Evolutionary conservation across 2,888 invertebrate species (phyloP).

Genomic region (Hirudinaria manillensis): DNA sequence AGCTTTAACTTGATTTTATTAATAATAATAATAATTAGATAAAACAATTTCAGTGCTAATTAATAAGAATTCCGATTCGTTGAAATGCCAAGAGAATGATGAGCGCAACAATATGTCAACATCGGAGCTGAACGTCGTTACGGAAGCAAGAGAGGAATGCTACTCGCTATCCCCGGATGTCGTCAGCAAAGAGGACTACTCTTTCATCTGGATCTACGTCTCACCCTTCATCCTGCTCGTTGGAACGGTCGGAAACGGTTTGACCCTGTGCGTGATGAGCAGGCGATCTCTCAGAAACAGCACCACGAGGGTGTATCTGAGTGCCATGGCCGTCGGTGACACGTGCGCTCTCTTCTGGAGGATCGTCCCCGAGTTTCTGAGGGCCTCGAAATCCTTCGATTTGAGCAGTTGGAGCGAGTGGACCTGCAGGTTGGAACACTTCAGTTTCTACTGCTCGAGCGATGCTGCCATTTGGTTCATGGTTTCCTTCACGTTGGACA

Average conservation of each 20-base stretch:
- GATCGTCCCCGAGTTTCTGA: slow-evolving; percentile 40
- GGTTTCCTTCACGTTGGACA: slow-evolving; percentile 48
- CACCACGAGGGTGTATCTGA: slow-evolving; percentile 40
- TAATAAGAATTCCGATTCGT: too few relatives aligned
- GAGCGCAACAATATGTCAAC: too few relatives aligned
- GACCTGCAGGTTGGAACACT: slow-evolving; percentile 46
- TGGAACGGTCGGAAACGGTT: slow-evolving; percentile 40
- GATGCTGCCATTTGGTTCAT: slow-evolving; percentile 49
- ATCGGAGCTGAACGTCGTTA: too few relatives aligned
- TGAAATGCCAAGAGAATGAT: too few relatives aligned
- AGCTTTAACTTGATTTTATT: too few relatives aligned
- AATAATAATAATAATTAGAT: too few relatives aligned
- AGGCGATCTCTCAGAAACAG: slow-evolving; percentile 37
- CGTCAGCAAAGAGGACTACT: background rate
- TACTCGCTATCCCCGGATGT: too few relatives aligned
- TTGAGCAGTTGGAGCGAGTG: slow-evolving; percentile 25
- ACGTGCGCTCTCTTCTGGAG: slow-evolving; percentile 38
- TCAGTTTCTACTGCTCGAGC: slow-evolving; percentile 45
- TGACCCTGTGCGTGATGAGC: slow-evolving; percentile 39
- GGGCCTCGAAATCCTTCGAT: slow-evolving; percentile 22
- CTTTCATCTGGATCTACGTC: slow-evolving; percentile 39
- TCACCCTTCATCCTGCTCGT: slow-evolving; percentile 39
- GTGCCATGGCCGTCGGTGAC: slow-evolving; percentile 39
- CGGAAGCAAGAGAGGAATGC: too few relatives aligned
- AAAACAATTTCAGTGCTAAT: too few relatives aligned